Conservation (phyloP, 2,113 vertebrate species). For the Larimichthys polyactis region DNA sequence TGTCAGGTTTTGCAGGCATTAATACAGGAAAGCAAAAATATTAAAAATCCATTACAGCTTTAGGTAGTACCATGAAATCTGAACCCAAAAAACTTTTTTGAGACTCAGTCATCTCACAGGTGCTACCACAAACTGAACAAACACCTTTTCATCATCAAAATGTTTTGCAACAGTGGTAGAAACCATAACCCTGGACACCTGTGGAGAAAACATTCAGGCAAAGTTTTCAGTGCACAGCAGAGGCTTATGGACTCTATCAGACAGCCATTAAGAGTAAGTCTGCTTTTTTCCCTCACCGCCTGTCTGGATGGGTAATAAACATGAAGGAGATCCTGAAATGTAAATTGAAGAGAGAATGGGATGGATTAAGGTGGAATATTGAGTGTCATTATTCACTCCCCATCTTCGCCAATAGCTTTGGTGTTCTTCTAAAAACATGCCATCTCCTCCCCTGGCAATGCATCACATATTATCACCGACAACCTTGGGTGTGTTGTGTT, state of each 20-base stretch:
- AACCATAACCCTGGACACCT: slow-evolving; percentile 31
- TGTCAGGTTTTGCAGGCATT: neutral
- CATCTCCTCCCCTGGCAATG: slow-evolving; percentile 51
- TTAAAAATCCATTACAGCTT: neutral
- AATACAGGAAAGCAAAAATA: neutral
- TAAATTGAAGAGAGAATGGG: slow-evolving; percentile 57
- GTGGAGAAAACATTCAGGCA: slow-evolving; percentile 30
- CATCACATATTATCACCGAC: slow-evolving; percentile 61
- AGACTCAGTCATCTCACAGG: neutral
- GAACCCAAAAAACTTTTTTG: slow-evolving; percentile 11
- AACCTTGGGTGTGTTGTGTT: slow-evolving; percentile 74
- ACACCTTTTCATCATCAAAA: slow-evolving; percentile 8
- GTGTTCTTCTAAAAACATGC: slow-evolving; percentile 39
- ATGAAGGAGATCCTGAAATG: slow-evolving; percentile 63
- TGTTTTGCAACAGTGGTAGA: slow-evolving; percentile 7
- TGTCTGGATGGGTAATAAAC: slow-evolving; percentile 53
- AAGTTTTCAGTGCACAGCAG: slow-evolving; percentile 26
- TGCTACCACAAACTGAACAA: slow-evolving; percentile 10
- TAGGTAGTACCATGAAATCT: neutral
- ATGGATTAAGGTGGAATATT: slow-evolving; percentile 59
- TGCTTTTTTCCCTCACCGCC: slow-evolving; percentile 30
- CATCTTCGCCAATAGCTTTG: slow-evolving; percentile 55
- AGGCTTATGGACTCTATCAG: slow-evolving; percentile 50
- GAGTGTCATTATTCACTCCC: slow-evolving; percentile 67
- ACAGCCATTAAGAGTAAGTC: slow-evolving; percentile 43